These are phyloP conservation scores for Perithous albicinctus DNA, from an alignment of 2,888 invertebrate species.

Conservation along the genomic window DNA sequence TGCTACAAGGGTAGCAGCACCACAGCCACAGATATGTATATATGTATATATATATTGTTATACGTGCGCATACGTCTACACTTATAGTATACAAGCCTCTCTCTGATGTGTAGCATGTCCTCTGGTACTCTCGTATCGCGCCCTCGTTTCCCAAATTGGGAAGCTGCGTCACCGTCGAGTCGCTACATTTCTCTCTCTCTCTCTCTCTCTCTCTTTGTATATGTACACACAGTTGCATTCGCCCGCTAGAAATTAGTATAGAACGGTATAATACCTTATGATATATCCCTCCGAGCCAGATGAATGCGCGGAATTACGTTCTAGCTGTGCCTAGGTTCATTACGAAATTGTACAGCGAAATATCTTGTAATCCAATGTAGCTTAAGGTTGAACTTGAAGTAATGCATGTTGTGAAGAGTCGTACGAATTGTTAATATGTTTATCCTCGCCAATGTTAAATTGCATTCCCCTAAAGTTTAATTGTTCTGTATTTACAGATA, in stretches of 20 bases:
- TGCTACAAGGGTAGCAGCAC: constrained; percentile 14
- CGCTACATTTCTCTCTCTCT: constrained; percentile 45
- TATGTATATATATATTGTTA: constrained; percentile 21
- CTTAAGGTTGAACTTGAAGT: background rate
- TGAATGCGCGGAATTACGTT: constrained; percentile 1
- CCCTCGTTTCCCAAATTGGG: constrained; percentile 70
- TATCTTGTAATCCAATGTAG: background rate
- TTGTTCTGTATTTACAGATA: too few relatives aligned
- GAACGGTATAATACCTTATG: constrained; percentile 18
- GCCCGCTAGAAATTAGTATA: constrained; percentile 54
- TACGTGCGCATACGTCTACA: constrained; percentile 1
- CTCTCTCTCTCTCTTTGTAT: constrained; percentile 5
- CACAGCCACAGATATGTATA: background rate
- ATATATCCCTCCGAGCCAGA: constrained; percentile 9
- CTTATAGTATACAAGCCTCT: constrained; percentile 7
- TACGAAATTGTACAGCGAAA: background rate
- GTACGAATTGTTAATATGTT: too few relatives aligned
- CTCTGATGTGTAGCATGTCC: constrained; percentile 36
- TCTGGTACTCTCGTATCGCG: constrained; percentile 54
- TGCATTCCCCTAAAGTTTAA: too few relatives aligned
- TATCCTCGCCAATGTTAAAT: too few relatives aligned
- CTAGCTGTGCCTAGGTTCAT: background rate
- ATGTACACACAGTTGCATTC: constrained; percentile 28
- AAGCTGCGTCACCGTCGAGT: constrained; percentile 63
- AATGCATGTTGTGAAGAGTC: background rate